Evolutionary conservation across 2,113 vertebrate genomes (phyloP).

Genomic region (Nothoprocta pentlandii): DNA sequence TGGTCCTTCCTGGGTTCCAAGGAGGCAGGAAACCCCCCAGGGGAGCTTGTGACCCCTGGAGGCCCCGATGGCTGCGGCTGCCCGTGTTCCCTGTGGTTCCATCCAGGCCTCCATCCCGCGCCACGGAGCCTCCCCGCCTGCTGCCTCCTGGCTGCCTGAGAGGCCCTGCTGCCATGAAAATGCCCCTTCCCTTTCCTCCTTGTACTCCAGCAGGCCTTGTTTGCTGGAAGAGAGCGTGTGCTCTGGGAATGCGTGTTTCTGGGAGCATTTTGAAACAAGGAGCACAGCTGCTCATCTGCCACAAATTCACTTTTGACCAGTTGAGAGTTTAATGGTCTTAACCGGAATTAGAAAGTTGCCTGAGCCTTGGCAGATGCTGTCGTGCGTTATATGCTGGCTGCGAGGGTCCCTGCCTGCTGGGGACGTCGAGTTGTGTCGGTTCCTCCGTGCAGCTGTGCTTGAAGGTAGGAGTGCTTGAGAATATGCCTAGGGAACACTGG

Average conservation of each 20-base stretch:
- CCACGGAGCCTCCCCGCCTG: neutral
- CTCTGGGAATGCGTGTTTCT: neutral
- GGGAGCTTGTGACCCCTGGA: neutral
- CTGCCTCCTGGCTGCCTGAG: neutral
- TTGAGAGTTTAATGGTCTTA: neutral
- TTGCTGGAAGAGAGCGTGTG: neutral
- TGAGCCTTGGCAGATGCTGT: neutral
- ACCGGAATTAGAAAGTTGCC: neutral
- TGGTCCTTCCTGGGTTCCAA: neutral
- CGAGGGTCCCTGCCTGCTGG: neutral
- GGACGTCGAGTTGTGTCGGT: neutral
- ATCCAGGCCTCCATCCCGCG: neutral
- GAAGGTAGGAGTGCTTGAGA: neutral
- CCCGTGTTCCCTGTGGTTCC: accelerated
- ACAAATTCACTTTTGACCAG: neutral
- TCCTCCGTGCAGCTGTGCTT: neutral
- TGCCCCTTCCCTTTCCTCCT: neutral
- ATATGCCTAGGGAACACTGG: neutral
- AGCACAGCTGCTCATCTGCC: neutral
- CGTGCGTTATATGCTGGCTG: neutral
- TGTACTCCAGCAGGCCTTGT: neutral
- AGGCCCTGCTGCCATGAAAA: neutral
- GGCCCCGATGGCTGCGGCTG: neutral
- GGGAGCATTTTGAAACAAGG: neutral
- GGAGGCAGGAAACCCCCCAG: neutral